Percentiles rank a stretch among this genome's conserved stretches.
Conservation (phyloP, 2,113 vertebrate species). For the Microcebus jonahi region DNA sequence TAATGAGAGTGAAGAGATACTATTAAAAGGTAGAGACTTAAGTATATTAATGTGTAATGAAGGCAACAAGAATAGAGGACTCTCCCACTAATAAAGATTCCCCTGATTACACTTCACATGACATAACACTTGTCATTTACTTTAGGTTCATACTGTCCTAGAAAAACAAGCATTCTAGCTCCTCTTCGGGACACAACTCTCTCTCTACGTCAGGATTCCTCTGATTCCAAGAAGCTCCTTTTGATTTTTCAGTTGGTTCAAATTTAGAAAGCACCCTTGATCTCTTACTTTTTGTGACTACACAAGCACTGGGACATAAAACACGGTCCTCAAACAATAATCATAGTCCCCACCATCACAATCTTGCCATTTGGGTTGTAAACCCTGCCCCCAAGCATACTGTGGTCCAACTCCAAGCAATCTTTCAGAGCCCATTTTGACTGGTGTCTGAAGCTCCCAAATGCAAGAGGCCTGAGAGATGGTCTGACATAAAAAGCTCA, state of each 20-base stretch:
- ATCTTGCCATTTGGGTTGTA: not conserved
- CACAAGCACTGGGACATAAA: not conserved
- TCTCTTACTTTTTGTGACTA: not conserved
- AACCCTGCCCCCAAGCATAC: not conserved
- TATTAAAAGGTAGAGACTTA: not conserved
- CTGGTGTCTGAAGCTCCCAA: not conserved
- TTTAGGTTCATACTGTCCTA: not conserved
- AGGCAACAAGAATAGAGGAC: not conserved
- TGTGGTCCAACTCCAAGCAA: not conserved
- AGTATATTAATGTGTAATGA: not conserved
- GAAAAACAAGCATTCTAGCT: not conserved
- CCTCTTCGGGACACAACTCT: not conserved
- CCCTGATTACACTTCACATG: not conserved
- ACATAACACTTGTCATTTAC: not conserved
- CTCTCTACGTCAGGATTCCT: not conserved
- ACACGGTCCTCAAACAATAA: not conserved
- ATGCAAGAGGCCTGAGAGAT: not conserved
- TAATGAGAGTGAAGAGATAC: not conserved
- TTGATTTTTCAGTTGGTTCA: not conserved
- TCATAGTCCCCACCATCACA: not conserved
- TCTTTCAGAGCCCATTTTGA: not conserved
- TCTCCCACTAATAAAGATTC: not conserved
- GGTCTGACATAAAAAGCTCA: not conserved
- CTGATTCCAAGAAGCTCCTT: not conserved
- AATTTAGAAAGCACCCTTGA: not conserved